Conservation (phyloP, 2,113 vertebrate species). For the Sphyrna mokarran region DNA sequence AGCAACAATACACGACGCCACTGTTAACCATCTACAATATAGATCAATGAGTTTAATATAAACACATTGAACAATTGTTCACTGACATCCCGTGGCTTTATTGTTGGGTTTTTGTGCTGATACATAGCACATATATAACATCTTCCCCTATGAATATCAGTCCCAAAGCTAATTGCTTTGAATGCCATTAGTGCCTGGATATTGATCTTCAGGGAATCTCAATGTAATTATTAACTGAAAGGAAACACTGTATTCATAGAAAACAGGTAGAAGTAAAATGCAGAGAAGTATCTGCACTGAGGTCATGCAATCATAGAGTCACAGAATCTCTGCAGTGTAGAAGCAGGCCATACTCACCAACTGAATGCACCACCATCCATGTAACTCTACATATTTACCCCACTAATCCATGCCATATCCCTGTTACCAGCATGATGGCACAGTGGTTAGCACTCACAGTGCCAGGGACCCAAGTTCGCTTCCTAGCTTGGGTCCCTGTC, state of each 20-base stretch:
- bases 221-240: slow-evolving; percentile 15
- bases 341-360: too few species aligned
- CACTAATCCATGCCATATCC: too few species aligned
- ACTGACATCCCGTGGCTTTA: background rate
- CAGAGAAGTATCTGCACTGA: background rate
- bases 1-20: too few species aligned
- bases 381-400: too few species aligned
- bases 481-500: too few species aligned
- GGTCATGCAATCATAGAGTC: background rate
- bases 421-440: too few species aligned
- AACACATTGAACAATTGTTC: background rate
- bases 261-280: background rate
- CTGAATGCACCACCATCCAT: too few species aligned
- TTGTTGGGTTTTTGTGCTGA: background rate
- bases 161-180: background rate
- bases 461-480: too few species aligned
- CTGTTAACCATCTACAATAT: background rate
- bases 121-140: background rate
- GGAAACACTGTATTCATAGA: background rate
- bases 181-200: background rate
- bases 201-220: background rate
- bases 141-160: background rate
- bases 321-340: too few species aligned
- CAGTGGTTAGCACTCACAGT: too few species aligned
- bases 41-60: background rate